Evolutionary conservation across 2,888 invertebrate genomes (phyloP).

Genomic region (Strigamia crassipes): DNA sequence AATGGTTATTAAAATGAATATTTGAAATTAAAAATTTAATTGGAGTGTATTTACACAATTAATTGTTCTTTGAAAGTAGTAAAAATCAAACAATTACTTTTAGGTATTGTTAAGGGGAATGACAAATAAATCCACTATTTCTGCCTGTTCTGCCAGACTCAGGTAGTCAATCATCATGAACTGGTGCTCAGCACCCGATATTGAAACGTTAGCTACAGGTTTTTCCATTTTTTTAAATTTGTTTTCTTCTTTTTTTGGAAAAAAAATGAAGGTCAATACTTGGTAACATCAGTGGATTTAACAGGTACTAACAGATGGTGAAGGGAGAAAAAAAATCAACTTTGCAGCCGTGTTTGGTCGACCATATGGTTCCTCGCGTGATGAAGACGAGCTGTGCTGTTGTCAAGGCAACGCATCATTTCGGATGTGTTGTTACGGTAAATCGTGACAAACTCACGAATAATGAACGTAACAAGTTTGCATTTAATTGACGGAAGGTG

Average conservation of each 20-base stretch:
- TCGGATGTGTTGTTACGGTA: not conserved
- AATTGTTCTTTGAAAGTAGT: no score
- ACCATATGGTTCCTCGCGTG: conserved; percentile 6
- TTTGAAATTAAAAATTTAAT: no score
- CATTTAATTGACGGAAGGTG: not conserved
- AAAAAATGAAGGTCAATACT: not conserved
- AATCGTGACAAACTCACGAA: not conserved
- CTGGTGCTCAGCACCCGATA: not conserved
- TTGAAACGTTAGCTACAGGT: not conserved
- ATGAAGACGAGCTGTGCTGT: conserved; percentile 1
- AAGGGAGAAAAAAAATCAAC: not conserved
- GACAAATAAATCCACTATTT: not conserved
- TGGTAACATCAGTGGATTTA: not conserved
- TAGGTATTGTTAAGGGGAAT: not conserved
- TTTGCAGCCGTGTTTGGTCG: not conserved
- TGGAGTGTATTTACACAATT: no score
- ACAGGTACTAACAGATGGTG: not conserved
- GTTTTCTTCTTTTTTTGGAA: not conserved
- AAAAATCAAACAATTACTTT: not conserved
- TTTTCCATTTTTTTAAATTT: not conserved
- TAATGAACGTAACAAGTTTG: conserved; percentile 13
- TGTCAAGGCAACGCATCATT: not conserved
- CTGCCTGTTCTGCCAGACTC: not conserved
- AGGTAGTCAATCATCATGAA: not conserved
- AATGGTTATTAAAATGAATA: not conserved